A percentile compares a stretch with the other conserved stretches of the same genome.
phyloP scores from a whole-genome alignment of 2,888 invertebrate species.

The Lutraria lutraria region DNA sequence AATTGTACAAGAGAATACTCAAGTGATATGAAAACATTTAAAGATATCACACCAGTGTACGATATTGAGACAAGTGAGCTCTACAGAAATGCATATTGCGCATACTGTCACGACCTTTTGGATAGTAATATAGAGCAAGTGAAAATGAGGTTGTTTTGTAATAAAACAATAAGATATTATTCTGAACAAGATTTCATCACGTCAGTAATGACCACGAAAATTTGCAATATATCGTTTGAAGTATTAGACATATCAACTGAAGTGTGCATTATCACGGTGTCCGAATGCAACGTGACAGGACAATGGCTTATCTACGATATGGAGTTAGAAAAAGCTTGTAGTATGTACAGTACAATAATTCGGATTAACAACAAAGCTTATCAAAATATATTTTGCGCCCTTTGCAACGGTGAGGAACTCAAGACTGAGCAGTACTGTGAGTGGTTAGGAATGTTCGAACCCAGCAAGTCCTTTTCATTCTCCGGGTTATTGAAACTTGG shows the following conservation, averaged over 20 bases:
- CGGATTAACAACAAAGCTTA: background rate
- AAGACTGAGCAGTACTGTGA: background rate
- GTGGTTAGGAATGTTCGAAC: background rate
- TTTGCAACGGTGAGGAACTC: constrained; percentile 31
- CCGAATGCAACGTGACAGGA: constrained; percentile 27
- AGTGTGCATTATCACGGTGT: background rate
- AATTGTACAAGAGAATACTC: constrained; percentile 22
- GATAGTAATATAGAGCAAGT: background rate
- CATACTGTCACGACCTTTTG: constrained; percentile 26
- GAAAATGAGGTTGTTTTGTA: background rate
- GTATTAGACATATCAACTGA: background rate
- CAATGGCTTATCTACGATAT: constrained; percentile 15
- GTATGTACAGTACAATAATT: background rate
- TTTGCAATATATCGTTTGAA: background rate
- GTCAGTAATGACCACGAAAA: background rate
- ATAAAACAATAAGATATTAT: background rate
- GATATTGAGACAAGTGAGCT: background rate
- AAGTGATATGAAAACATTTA: background rate
- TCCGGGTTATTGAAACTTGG: constrained; percentile 23
- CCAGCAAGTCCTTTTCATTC: constrained; percentile 8
- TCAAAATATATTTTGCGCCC: constrained; percentile 43
- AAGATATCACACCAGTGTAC: constrained; percentile 32
- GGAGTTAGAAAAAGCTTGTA: constrained; percentile 20
- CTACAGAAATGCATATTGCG: constrained; percentile 47
- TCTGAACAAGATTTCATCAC: background rate